Percentiles rank a stretch among this genome's conserved stretches.
These are phyloP conservation scores for Solea solea DNA, from an alignment of 2,113 vertebrate genomes.

Conservation along the genomic window DNA sequence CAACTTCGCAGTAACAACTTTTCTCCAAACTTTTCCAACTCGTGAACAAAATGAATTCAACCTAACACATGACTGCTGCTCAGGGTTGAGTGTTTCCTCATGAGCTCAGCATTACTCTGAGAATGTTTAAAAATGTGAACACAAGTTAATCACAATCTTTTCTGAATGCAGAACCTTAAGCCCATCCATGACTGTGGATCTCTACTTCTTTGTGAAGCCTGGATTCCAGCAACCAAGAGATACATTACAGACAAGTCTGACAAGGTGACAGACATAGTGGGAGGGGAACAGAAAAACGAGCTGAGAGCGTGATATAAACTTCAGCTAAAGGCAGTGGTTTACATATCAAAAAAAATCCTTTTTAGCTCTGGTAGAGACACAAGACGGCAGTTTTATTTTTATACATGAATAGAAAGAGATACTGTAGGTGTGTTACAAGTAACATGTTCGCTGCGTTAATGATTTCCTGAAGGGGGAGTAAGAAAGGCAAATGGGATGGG, in stretches of 20 bases:
- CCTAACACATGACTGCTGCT: slow-evolving; percentile 35
- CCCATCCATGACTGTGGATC: slow-evolving; percentile 31
- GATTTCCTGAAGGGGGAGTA: slow-evolving; percentile 50
- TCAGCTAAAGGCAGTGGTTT: slow-evolving; percentile 53
- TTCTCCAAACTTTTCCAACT: slow-evolving; percentile 43
- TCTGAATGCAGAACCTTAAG: slow-evolving; percentile 48
- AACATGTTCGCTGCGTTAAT: slow-evolving; percentile 61
- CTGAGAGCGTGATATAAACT: slow-evolving; percentile 39
- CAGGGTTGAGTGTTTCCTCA: slow-evolving; percentile 26
- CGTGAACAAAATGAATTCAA: slow-evolving; percentile 21
- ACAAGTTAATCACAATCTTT: slow-evolving; percentile 47
- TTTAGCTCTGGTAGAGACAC: slow-evolving; percentile 41
- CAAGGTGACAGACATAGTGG: slow-evolving; percentile 46
- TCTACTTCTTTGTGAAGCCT: slow-evolving; percentile 43
- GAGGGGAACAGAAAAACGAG: slow-evolving; percentile 21
- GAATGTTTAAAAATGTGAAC: slow-evolving; percentile 36
- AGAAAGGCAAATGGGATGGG: slow-evolving; percentile 23
- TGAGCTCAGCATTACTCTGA: slow-evolving; percentile 46
- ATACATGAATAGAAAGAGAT: slow-evolving; percentile 35
- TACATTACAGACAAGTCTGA: slow-evolving; percentile 50
- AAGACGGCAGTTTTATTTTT: slow-evolving; percentile 59
- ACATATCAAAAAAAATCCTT: slow-evolving; percentile 59
- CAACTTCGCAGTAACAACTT: slow-evolving; percentile 33
- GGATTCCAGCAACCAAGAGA: slow-evolving; percentile 58
- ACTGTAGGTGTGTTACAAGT: slow-evolving; percentile 53